A percentile compares a stretch with the other conserved stretches of the same genome.
These are phyloP conservation scores for Schizopygopsis malacanthus DNA, from an alignment of 2,797 vertebrate genomes.

Conservation along the genomic window DNA sequence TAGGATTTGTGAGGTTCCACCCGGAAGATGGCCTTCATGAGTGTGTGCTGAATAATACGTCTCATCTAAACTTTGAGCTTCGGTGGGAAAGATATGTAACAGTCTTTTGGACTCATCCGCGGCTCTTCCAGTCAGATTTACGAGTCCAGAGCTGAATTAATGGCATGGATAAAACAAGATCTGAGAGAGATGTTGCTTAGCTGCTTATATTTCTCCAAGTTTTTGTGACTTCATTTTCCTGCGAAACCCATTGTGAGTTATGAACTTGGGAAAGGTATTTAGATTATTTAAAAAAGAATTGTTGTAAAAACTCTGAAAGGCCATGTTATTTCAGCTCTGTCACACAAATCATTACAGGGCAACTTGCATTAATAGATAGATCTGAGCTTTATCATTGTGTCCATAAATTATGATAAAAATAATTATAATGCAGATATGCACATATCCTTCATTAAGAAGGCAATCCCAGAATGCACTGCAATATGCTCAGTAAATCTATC, in stretches of 20 bases:
- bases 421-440: neutral
- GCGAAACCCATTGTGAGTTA: constrained; percentile 27
- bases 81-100: constrained; percentile 32
- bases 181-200: constrained; percentile 40
- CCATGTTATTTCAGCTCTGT: neutral
- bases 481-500: neutral
- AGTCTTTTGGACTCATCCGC: constrained; percentile 23
- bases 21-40: constrained; percentile 48
- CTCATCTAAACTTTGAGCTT: constrained; percentile 37
- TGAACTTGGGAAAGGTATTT: constrained; percentile 11
- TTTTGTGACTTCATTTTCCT: constrained; percentile 46
- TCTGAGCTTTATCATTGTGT: neutral
- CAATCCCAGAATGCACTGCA: neutral
- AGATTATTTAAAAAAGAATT: neutral
- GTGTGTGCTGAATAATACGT: constrained; percentile 44
- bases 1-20: constrained; percentile 58
- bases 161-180: constrained; percentile 39
- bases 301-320: constrained; percentile 14
- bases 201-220: constrained; percentile 38
- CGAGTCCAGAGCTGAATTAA: constrained; percentile 34
- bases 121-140: constrained; percentile 33
- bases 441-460: neutral
- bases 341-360: neutral
- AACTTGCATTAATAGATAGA: neutral
- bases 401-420: neutral